Base-by-base conservation (phyloP, 2,797 vertebrate genomes). In the Strix occidentalis region DNA sequence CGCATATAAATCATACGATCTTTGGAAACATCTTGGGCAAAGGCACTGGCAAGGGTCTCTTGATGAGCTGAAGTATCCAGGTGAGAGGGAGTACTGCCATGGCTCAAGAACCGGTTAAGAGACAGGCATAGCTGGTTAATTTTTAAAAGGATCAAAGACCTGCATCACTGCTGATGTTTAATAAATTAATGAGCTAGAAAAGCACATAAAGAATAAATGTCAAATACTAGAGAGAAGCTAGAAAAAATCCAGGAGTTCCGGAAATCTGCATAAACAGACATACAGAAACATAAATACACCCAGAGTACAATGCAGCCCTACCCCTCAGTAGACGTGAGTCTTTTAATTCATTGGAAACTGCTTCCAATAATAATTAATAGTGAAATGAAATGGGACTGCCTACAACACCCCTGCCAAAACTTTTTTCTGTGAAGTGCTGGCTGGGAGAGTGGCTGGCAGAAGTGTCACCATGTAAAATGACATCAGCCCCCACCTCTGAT, bases 181-280 rank as follows among this genome's bases (percentile, higher is more conserved):
- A 96, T 86, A 83, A 89, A 91, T 89, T 91, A 94, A 92, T 75
- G 58, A 89, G 43, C 70, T 48, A 81, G 85, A 91, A 96, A 93
- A 94, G 43, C 57, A 84, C 65, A 37, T 31, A 41, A 78, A 75
- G 66, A 88, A 65, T 75, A 86, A 91, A 68, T 26, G 79, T 80
- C 79, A 90, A 86, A 78, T n/a, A 65, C 21, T 57, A 69, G 46
- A 70, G 29, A 84, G 64, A 71, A 77, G 56, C 56, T 24, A 46
- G 76, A 84, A 84, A 71, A 95, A 72, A 43, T 78, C 61, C 83
- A 76, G 69, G 70, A 54, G 63, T 20, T 57, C 69, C 56, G 63
- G 54, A 86, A 90, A 79, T 58, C 64, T 84, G 43, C 53, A 21
- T 25, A 68, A 83, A 35, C 35, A 77, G 81, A 25, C 41, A 53